Evolutionary conservation across 2,113 vertebrate species (phyloP), one percentile per base, ranked within the genome.

Genomic region (Cettia cetti): DNA sequence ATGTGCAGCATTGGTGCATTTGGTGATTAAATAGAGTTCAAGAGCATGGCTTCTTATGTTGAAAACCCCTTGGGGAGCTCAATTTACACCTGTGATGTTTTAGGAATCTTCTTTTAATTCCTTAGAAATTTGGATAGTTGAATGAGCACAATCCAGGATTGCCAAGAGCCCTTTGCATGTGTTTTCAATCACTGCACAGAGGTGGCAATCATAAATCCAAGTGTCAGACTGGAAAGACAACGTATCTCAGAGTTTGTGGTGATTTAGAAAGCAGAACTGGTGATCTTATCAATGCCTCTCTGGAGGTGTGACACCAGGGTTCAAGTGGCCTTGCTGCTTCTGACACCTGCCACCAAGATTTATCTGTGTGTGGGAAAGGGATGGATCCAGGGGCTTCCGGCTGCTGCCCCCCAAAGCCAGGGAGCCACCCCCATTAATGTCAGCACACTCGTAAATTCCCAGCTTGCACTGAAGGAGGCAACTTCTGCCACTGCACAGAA

Each of bases 401-500:
- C 83, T 16, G 35, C 47, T 80, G 17, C 85, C 94, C 94, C 88
- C 79, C 40, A 88, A 91, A 95, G 94, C 95, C 91, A 59, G 27
- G 54, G 89, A 90, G 86, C 66, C 8, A 3, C 95, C 97, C 96
- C 96, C 97, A 91, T 97, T 97, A 96, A 96, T 76, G 97, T 98
- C 98, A 97, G 92, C 89, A 61, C 88, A 4, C 92, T 90, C 84
- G 0, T 98, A 98, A 97, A 98, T 98, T 77, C 65, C 31, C 16
- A 93, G 31, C 15, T 4, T 7, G 44, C 82, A 69, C 77, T n/a
- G 17, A 96, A 94, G 94, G 57, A 82, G 92, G 89, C 87, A 95
- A 96, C 94, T 79, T 60, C 74, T 96, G 93, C 95, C 91, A 80
- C 92, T 78, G 95, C 95, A 98, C 98, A 97, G 98, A 98, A 98